Base-by-base conservation (phyloP, 2,888 invertebrate genomes). In the Lepetodrilus schrolli region DNA sequence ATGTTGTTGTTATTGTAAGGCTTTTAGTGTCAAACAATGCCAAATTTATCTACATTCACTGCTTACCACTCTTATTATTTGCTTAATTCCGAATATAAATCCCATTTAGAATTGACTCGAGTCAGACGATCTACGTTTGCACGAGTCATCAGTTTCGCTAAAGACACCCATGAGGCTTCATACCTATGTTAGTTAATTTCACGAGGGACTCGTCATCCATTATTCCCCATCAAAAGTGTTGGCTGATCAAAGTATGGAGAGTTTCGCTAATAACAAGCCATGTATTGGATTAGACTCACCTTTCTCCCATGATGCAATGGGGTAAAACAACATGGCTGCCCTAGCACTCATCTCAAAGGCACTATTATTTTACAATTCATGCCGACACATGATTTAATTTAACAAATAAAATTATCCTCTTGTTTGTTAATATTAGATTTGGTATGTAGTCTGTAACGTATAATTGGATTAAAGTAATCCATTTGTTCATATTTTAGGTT, bases 21-120 rank as follows among this genome's bases (percentile, higher is more conserved):
- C n/a, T n/a, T n/a, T n/a, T n/a, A n/a, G n/a, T n/a, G n/a, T n/a
- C n/a, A n/a, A n/a, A n/a, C 38, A 7, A 37, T 43, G 13, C 17
- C 43, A 13, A 17, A 4, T 1, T 10, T 43, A 4, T 10, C 17
- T 13, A n/a, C 13, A n/a, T n/a, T 43, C 17, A n/a, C 43, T 4
- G 51, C 26, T 51, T 23, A 23, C 26, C n/a, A 30, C 58, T 58
- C 34, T 58, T 17, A 58, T 58, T 58, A 58, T 58, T 58, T 23
- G 34, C 58, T 58, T 58, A 58, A 58, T 34, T 58, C 17, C 26
- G 34, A 34, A 30, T 26, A 58, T 34, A 58, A n/a, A 58, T 34
- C 58, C 30, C 13, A 58, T 58, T 23, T 30, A 2, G 5, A 26
- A 30, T 30, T 58, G 58, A 58, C n/a, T 58, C 30, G n/a, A 58